A percentile compares a stretch with the other conserved stretches of the same genome.
These are phyloP conservation scores for Rhopalosiphum nymphaeae DNA, from an alignment of 2,888 invertebrate species.

Conservation along the genomic window DNA sequence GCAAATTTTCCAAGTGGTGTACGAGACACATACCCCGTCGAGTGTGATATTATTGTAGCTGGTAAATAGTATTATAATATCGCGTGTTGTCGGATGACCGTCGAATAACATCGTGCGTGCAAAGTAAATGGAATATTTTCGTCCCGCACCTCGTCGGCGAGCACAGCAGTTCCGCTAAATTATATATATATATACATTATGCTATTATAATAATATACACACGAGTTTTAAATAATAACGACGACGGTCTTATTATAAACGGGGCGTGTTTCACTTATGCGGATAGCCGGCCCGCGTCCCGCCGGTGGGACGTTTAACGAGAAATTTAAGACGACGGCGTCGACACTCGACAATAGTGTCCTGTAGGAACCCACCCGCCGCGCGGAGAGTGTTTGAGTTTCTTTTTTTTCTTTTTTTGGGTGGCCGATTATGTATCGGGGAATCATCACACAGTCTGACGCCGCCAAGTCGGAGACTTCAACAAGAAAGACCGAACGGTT, in stretches of 20 bases:
- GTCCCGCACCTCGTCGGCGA: neutral
- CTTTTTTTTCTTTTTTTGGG: slow-evolving; percentile 12
- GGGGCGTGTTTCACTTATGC: slow-evolving; percentile 49
- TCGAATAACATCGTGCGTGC: neutral
- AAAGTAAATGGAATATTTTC: neutral
- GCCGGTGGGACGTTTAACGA: slow-evolving; percentile 46
- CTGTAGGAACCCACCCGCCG: slow-evolving; percentile 53
- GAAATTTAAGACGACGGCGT: slow-evolving; percentile 36
- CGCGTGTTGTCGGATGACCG: neutral
- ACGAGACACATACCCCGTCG: neutral
- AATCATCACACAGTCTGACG: slow-evolving; percentile 24
- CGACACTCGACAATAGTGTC: slow-evolving; percentile 14
- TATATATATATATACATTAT: neutral
- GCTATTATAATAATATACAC: neutral
- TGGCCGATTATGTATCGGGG: slow-evolving; percentile 17
- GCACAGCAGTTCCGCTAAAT: neutral
- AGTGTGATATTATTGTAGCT: neutral
- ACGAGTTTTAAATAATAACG: slow-evolving; percentile 42
- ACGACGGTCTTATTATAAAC: slow-evolving; percentile 25
- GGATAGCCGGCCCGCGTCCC: neutral
- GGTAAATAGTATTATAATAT: neutral
- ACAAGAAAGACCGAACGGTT: slow-evolving; percentile 18
- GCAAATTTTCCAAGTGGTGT: neutral
- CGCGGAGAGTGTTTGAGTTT: slow-evolving; percentile 1
- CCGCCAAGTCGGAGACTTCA: slow-evolving; percentile 43